phyloP scores from a whole-genome alignment of 2,797 vertebrate species.

The Neoniphon sammara region DNA sequence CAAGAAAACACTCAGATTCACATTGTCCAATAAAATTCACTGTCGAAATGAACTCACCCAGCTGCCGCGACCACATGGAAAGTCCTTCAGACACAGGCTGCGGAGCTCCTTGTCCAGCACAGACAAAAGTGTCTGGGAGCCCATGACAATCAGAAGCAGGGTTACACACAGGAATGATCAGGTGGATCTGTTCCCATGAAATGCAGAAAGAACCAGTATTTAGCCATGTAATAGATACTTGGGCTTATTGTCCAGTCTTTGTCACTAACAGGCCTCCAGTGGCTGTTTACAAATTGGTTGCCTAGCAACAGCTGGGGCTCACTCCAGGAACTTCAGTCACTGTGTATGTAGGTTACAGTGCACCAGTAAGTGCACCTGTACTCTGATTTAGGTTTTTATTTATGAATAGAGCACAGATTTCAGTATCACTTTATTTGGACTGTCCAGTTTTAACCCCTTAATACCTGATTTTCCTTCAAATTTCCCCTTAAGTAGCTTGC shows the following conservation, averaged over 20 bases:
- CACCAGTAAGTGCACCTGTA: background rate
- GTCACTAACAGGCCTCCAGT: background rate
- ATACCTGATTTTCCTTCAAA: too few relatives aligned
- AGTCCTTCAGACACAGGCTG: constrained; percentile 81
- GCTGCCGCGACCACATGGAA: constrained; percentile 86
- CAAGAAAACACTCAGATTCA: too few relatives aligned
- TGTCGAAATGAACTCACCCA: constrained; percentile 80
- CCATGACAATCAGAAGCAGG: constrained; percentile 47
- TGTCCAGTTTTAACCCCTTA: too few relatives aligned
- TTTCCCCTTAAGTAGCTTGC: too few relatives aligned
- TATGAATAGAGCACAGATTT: too few relatives aligned
- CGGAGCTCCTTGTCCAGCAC: constrained; percentile 78
- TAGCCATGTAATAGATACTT: too few relatives aligned
- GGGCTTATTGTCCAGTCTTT: background rate
- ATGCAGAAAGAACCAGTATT: too few relatives aligned
- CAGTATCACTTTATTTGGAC: too few relatives aligned
- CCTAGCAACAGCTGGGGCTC: constrained; percentile 64
- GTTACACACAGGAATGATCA: too few relatives aligned
- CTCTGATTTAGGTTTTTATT: too few relatives aligned
- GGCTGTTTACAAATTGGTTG: constrained; percentile 58
- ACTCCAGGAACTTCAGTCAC: background rate
- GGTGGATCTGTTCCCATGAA: too few relatives aligned
- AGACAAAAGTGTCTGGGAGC: constrained; percentile 60
- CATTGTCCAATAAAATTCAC: background rate
- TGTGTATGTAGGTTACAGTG: background rate